These are phyloP conservation scores for Characodon lateralis DNA, from an alignment of 2,797 vertebrate species.

Conservation along the genomic window DNA sequence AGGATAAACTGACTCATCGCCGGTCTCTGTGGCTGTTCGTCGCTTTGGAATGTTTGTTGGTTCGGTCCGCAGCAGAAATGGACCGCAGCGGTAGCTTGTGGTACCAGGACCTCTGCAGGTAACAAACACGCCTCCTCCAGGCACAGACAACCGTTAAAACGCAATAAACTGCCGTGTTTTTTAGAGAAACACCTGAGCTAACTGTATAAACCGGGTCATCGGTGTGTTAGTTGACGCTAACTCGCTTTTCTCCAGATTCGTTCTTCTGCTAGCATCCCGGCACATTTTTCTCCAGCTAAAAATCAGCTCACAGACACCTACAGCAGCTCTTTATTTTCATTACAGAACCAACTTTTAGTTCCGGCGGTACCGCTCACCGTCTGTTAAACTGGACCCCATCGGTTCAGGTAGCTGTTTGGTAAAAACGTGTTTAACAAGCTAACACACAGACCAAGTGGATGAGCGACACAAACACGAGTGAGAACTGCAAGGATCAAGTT, in stretches of 20 bases:
- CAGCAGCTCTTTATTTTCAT: not conserved
- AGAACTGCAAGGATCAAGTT: not conserved
- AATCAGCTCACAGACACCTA: not conserved
- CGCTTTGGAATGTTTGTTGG: slow-evolving; percentile 32
- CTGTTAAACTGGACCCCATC: not conserved
- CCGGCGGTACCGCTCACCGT: not conserved
- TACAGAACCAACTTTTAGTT: not conserved
- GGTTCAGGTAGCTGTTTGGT: not conserved
- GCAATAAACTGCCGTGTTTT: not conserved
- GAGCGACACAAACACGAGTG: too few relatives aligned
- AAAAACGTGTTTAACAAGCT: too few relatives aligned
- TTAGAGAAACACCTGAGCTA: not conserved
- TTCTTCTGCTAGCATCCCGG: not conserved
- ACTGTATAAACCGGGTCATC: too few relatives aligned
- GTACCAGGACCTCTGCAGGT: slow-evolving; percentile 84
- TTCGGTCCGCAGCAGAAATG: slow-evolving; percentile 42
- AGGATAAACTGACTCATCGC: not conserved
- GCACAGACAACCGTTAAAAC: not conserved
- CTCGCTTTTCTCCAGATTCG: not conserved
- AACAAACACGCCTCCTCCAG: slow-evolving; percentile 47
- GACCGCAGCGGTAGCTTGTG: slow-evolving; percentile 48
- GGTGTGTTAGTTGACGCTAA: not conserved
- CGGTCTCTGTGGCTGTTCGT: slow-evolving; percentile 29
- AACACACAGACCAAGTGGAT: too few relatives aligned
- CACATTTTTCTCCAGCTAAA: not conserved